Evolutionary conservation across 1,140 invertebrate genomes (phyloP), one percentile per base, ranked within the genome.

Genomic region (Pogonus chalceus): DNA sequence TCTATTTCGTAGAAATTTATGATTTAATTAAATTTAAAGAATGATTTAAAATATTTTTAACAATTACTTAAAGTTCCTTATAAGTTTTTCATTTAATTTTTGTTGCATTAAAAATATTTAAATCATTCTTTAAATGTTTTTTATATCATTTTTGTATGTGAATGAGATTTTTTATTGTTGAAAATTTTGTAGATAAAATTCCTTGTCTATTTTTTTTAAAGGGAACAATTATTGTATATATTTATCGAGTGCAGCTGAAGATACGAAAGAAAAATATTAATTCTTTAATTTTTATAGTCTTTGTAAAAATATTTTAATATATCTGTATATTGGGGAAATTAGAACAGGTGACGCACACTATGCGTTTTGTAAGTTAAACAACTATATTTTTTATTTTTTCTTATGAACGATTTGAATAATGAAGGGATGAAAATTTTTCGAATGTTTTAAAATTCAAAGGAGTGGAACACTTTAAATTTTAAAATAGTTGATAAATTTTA

Each of bases 351-450:
- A 31, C 59, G 59, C 59, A 62, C 61, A n/a, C n/a, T n/a, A 63
- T 53, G 52, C 50, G 52, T 56, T 53, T 55, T 60, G 49, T 54
- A 58, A 53, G 39, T 55, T 48, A 59, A 49, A 60, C 53, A 60
- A 58, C 61, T 65, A 63, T 64, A 63, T 65, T 65, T 61, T 65
- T 60, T 63, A 64, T 62, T 58, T 57, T 65, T 66, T 53, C 59
- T 66, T 65, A 4, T 65, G 56, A 60, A 54, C 57, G 52, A 50
- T 58, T 54, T 56, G 43, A 47, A 49, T 58, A 54, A 60, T 62
- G 59, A 58, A 62, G 63, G 63, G 62, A 58, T 57, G 51, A 50
- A 39, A 61, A 59, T 49, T 61, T 57, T 31, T 31, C 14, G 26
- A 31, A 59, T 56, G 46, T 23, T 18, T 58, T 60, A 43, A 49